phyloP scores from a whole-genome alignment of 2,888 invertebrate species.

The Scrobipalpa costella region DNA sequence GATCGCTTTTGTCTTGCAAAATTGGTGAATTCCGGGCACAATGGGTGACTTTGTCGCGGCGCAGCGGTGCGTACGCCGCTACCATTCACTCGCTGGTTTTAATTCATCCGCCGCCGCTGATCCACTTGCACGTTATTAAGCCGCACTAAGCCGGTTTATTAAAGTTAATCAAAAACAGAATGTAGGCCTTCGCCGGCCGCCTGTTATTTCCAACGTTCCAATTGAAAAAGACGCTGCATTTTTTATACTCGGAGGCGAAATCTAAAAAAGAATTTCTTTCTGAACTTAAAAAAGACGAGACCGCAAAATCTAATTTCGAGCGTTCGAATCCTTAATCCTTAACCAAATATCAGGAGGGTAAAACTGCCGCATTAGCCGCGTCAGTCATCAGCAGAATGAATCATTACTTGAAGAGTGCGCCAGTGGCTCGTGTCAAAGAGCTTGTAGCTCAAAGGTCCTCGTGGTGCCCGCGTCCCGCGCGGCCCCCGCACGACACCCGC shows the following conservation, averaged over 20 bases:
- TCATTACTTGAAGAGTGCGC: constrained; percentile 81
- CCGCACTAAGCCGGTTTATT: constrained; percentile 46
- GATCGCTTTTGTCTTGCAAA: constrained; percentile 59
- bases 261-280: constrained; percentile 25
- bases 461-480: constrained; percentile 45
- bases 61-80: constrained; percentile 47
- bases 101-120: constrained; percentile 34
- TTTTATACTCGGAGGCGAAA: constrained; percentile 28
- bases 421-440: constrained; percentile 81
- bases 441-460: constrained; percentile 78
- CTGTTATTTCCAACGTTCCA: constrained; percentile 27
- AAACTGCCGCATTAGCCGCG: constrained; percentile 75
- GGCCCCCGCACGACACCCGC: constrained; percentile 50
- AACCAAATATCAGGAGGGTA: constrained; percentile 63
- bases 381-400: constrained; percentile 80
- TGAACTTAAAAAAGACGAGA: constrained; percentile 44
- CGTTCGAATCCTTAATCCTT: constrained; percentile 59
- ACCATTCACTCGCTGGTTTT: constrained; percentile 36
- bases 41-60: constrained; percentile 55
- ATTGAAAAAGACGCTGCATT: constrained; percentile 37
- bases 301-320: constrained; percentile 54
- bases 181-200: constrained; percentile 33
- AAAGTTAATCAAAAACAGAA: constrained; percentile 45
- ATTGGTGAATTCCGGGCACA: constrained; percentile 54
- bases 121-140: constrained; percentile 46